These are phyloP conservation scores for Diorhabda sublineata DNA, from an alignment of 1,140 invertebrate genomes.

Conservation along the genomic window DNA sequence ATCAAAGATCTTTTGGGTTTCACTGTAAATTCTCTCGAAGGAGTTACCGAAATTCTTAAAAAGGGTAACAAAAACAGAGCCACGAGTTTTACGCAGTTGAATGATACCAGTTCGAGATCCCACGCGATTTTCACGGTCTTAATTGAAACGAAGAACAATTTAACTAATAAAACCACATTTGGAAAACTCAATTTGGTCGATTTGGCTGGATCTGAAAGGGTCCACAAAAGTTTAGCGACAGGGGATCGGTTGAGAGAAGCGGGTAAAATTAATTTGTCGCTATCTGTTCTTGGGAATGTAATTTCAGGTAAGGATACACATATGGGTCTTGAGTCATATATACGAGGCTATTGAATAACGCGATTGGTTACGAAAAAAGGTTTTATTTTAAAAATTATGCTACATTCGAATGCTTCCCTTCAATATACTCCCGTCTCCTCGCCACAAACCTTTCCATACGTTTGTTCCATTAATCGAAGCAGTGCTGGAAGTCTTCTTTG, in stretches of 20 bases:
- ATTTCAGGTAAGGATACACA: slow-evolving; percentile 49
- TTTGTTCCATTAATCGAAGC: no score
- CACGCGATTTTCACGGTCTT: slow-evolving; percentile 96
- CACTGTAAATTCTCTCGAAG: slow-evolving; percentile 72
- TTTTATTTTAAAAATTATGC: no score
- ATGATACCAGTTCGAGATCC: slow-evolving; percentile 88
- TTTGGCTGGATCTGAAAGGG: slow-evolving; percentile 95
- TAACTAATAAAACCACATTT: slow-evolving; percentile 87
- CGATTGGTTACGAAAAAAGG: no score
- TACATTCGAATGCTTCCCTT: no score
- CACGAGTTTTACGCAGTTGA: slow-evolving; percentile 91
- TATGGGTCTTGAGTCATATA: no score
- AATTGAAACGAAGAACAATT: slow-evolving; percentile 70
- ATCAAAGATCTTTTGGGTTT: slow-evolving; percentile 31
- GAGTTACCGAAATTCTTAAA: slow-evolving; percentile 73
- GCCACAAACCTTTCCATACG: no score
- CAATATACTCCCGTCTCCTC: no score
- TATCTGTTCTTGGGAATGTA: slow-evolving; percentile 90
- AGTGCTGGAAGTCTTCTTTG: no score
- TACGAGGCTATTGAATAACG: no score
- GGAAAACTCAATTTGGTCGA: slow-evolving; percentile 95
- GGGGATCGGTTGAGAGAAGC: slow-evolving; percentile 90
- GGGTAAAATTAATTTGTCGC: slow-evolving; percentile 92
- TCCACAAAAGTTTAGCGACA: slow-evolving; percentile 86
- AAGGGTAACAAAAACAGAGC: slow-evolving; percentile 81